These are phyloP conservation scores for Eospalax fontanierii DNA, from an alignment of 2,797 vertebrate species.

Conservation along the genomic window DNA sequence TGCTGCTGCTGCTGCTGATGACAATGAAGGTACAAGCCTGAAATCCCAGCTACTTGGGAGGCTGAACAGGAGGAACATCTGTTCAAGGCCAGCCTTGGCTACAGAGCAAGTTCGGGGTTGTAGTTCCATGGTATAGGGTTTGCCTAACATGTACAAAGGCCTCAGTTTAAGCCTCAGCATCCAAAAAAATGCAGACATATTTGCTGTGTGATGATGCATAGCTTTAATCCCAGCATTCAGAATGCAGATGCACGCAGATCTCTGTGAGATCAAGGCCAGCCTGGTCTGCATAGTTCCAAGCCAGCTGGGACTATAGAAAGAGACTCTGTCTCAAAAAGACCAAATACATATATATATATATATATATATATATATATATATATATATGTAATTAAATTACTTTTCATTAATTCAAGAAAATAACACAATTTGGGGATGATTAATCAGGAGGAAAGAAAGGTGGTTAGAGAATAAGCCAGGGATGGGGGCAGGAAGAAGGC, in stretches of 20 bases:
- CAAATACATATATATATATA: no score
- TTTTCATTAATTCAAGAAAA: conserved; percentile 35
- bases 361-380: neutral
- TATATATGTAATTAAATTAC: no score
- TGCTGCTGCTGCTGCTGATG: no score
- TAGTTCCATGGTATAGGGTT: neutral
- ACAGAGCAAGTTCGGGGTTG: no score
- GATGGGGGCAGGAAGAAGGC: neutral
- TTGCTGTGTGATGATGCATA: neutral
- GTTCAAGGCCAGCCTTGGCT: no score
- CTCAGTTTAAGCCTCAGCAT: neutral
- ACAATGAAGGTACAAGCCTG: no score
- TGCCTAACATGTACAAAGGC: neutral
- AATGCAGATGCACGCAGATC: neutral
- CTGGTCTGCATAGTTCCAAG: no score
- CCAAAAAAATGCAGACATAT: neutral
- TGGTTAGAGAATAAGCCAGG: neutral
- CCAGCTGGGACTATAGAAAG: no score
- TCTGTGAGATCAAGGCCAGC: neutral
- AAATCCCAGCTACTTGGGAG: no score
- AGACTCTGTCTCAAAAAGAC: neutral
- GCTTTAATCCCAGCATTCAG: neutral
- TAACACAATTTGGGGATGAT: neutral
- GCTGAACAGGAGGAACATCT: no score
- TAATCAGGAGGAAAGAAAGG: neutral